Base-by-base conservation (phyloP, 2,888 invertebrate species). In the Tiliacea aurago region DNA sequence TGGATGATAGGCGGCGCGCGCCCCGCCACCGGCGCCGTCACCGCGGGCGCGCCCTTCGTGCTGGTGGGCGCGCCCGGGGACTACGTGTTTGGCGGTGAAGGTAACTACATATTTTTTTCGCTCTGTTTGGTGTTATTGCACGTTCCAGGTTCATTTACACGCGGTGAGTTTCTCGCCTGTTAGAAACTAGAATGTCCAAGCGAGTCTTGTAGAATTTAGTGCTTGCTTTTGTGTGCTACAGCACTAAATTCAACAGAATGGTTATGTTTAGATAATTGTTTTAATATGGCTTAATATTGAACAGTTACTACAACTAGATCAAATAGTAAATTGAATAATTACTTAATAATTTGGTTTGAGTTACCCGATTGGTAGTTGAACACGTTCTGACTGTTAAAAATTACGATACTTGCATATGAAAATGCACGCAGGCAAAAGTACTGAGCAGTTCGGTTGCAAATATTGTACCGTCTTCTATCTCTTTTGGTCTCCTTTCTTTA, bases 81-180 rank as follows among this genome's bases (percentile, higher is more conserved):
- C 90, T 95, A 96, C 80, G 95, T 96, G 11, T 93, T 96, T 73
- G 96, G 96, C 1, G 95, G 96, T 0, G 96, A 96, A 90, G 95
- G 96, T 41, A 41, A 41, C 9, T 41, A 41, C 9, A 41, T 9
- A 41, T 37, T 37, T 37, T 37, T 37, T 37, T 37, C 37, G 37
- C 37, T 37, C 37, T 28, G 37, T 37, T 37, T 37, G 18, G 23
- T 53, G 13, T 18, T 33, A 56, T 33, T 56, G 56, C 10, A 33
- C 18, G 18, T 18, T 56, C 18, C 56, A 56, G 18, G 33, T 18
- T 33, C 33, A 33, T 56, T 56, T 18, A 28, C 10, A 10, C 10
- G 5, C 28, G 2, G 5, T 13, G 28, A 53, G 56, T 56, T 56
- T 5, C 33, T 33, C 20, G 33, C 33, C 10, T 20, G 11, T 56